Percentiles rank a stretch among this genome's conserved stretches.
These are phyloP conservation scores for Orthonychiurus folsomi DNA, from an alignment of 2,888 invertebrate species.

Conservation along the genomic window DNA sequence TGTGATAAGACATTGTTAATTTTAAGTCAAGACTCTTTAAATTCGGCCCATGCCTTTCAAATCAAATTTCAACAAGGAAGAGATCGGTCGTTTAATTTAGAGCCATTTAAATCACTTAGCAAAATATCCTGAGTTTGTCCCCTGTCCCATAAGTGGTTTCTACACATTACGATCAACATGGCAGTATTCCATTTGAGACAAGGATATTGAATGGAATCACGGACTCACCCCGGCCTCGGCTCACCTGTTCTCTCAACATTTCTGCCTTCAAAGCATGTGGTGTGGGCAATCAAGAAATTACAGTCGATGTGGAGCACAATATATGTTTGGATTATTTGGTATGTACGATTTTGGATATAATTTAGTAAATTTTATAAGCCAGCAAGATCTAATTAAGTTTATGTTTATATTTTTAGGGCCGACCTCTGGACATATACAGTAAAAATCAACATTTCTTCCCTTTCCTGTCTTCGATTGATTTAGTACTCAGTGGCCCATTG, in stretches of 20 bases:
- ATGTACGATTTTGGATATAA: too few species aligned
- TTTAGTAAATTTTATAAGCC: too few species aligned
- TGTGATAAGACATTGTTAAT: too few species aligned
- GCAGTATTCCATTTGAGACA: slow-evolving; percentile 45
- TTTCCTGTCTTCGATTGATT: slow-evolving; percentile 8
- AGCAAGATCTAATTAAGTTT: too few species aligned
- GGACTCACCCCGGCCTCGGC: slow-evolving; percentile 47
- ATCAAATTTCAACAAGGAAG: background rate
- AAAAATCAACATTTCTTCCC: slow-evolving; percentile 16
- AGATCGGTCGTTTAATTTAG: slow-evolving; percentile 4
- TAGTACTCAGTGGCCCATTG: too few species aligned
- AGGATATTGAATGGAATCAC: slow-evolving; percentile 51
- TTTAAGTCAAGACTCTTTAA: too few species aligned
- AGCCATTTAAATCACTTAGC: slow-evolving; percentile 31
- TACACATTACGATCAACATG: slow-evolving; percentile 48
- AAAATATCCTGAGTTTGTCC: slow-evolving; percentile 47
- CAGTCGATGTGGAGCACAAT: slow-evolving; percentile 50
- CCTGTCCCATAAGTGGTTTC: slow-evolving; percentile 51
- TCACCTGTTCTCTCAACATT: slow-evolving; percentile 47
- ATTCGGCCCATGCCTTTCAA: background rate
- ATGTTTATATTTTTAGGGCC: slow-evolving; percentile 50
- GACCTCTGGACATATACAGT: slow-evolving; percentile 49
- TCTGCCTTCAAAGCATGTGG: slow-evolving; percentile 50
- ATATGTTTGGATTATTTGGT: slow-evolving; percentile 50
- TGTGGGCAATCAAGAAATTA: slow-evolving; percentile 47